A percentile compares a stretch with the other conserved stretches of the same genome.
Conservation (phyloP, 2,113 vertebrate species). For the Ameiurus melas region DNA sequence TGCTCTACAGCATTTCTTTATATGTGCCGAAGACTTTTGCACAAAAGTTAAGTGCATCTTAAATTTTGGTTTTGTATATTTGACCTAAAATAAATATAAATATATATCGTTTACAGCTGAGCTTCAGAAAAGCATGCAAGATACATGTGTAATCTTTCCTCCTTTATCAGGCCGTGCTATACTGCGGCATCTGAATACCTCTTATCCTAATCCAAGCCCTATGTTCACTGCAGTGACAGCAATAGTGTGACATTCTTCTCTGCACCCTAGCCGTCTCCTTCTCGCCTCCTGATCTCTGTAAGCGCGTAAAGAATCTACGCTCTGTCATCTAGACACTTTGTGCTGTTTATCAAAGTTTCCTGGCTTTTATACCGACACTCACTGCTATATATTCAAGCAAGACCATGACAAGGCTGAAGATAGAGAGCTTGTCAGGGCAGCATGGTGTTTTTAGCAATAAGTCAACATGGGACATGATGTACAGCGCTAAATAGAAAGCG, state of each 20-base stretch:
- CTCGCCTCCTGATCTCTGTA: conserved; percentile 14
- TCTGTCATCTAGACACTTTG: conserved; percentile 46
- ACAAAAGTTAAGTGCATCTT: no score
- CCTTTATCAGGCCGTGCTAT: conserved; percentile 32
- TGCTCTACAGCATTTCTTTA: no score
- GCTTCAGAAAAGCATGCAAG: background rate
- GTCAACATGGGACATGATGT: conserved; percentile 37
- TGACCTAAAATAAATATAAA: no score
- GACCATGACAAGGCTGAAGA: background rate
- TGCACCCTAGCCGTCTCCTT: conserved; percentile 3
- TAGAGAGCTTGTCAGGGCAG: conserved; percentile 3
- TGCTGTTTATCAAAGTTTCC: conserved; percentile 36
- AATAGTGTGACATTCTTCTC: conserved; percentile 14
- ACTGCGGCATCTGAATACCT: conserved; percentile 18
- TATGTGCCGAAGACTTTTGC: no score
- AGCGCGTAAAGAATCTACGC: conserved; percentile 15
- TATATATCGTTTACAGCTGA: background rate
- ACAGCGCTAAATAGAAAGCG: conserved; percentile 26
- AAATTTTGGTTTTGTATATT: no score
- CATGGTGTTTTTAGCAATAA: conserved; percentile 36
- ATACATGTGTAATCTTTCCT: background rate
- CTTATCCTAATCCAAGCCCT: conserved; percentile 6
- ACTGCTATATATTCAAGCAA: conserved; percentile 21
- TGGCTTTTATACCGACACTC: conserved; percentile 34
- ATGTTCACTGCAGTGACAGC: conserved; percentile 19